A percentile compares a stretch with the other conserved stretches of the same genome.
Evolutionary conservation across 92 coral and sea anemone genomes (phyloP).

Genomic region (Palythoa grandiflora): DNA sequence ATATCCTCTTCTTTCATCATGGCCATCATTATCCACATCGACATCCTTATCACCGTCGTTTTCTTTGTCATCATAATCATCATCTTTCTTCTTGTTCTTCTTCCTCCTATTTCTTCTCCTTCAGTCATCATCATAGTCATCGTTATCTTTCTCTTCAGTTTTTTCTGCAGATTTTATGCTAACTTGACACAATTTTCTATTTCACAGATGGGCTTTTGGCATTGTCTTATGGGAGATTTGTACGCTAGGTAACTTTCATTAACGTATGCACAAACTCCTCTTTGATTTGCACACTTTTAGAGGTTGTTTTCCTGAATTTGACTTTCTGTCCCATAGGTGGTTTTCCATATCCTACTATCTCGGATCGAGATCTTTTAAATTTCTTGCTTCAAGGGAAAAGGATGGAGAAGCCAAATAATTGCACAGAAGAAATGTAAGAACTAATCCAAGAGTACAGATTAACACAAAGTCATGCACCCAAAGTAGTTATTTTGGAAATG

Average conservation of each 20-base stretch:
- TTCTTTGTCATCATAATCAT: background rate
- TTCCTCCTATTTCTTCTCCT: background rate
- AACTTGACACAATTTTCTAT: background rate
- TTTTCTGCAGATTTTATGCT: background rate
- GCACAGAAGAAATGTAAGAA: constrained; percentile 92
- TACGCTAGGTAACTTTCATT: constrained; percentile 83
- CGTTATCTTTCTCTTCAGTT: background rate
- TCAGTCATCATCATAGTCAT: background rate
- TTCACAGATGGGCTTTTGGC: constrained; percentile 94
- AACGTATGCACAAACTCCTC: background rate
- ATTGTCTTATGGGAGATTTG: constrained; percentile 98
- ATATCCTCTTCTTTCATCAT: background rate
- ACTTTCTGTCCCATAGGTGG: constrained; percentile 65
- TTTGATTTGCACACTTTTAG: background rate
- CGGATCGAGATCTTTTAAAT: constrained; percentile 85
- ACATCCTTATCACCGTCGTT: background rate
- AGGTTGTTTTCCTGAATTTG: background rate
- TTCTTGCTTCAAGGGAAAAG: constrained; percentile 82
- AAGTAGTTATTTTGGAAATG: no score
- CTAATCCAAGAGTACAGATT: no score
- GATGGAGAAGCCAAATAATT: constrained; percentile 94
- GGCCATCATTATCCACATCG: no score
- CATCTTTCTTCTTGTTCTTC: background rate
- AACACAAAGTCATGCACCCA: no score
- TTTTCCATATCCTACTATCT: constrained; percentile 90